These are phyloP conservation scores for Gastrophysa polygoni DNA, from an alignment of 2,888 invertebrate species.

Conservation along the genomic window DNA sequence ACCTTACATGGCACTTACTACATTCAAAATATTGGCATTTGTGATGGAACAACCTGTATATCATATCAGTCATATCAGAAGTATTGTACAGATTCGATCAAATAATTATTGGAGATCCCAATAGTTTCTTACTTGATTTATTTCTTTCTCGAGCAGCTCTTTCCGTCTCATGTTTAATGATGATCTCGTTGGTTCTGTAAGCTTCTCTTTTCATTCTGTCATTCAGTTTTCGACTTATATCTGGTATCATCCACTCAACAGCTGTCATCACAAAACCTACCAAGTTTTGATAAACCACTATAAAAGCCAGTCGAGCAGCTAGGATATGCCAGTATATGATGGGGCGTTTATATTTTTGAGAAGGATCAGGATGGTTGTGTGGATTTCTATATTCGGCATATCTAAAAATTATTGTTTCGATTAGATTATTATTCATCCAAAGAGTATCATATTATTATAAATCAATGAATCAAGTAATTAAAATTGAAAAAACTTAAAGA, in stretches of 20 bases:
- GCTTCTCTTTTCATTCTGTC: conserved; percentile 76
- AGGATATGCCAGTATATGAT: conserved; percentile 76
- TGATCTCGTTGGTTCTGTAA: conserved; percentile 73
- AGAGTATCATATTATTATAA: too few relatives aligned
- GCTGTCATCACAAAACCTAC: conserved; percentile 73
- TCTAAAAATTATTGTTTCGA: too few relatives aligned
- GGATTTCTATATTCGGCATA: conserved; percentile 75
- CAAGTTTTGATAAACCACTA: conserved; percentile 80
- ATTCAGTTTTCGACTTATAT: conserved; percentile 71
- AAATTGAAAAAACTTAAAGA: too few relatives aligned
- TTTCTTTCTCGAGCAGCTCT: conserved; percentile 53
- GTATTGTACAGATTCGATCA: too few relatives aligned
- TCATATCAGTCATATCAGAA: too few relatives aligned
- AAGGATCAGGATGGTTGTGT: conserved; percentile 59
- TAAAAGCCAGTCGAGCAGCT: conserved; percentile 74
- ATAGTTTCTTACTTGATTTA: conserved; percentile 28
- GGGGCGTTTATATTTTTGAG: conserved; percentile 65
- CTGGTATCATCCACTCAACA: conserved; percentile 79
- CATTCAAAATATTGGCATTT: too few relatives aligned
- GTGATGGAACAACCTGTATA: too few relatives aligned
- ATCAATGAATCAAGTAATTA: too few relatives aligned
- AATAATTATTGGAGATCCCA: too few relatives aligned
- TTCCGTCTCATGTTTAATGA: conserved; percentile 72
- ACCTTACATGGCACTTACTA: too few relatives aligned
- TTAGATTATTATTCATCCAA: too few relatives aligned